Evolutionary conservation across 2,888 invertebrate genomes (phyloP).

Genomic region (Plusia festucae): DNA sequence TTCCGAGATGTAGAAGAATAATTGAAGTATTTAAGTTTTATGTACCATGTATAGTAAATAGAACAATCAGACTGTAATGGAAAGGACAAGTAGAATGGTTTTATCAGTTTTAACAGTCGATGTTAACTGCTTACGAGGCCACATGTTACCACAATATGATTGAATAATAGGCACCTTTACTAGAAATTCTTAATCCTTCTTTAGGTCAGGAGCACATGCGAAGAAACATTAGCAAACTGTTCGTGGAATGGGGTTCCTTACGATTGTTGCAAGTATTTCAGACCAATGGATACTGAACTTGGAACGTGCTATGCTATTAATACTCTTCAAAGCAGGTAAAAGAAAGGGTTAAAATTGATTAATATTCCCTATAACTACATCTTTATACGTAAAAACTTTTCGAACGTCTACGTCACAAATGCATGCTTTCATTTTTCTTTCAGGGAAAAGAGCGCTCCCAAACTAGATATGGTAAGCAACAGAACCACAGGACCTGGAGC

Average conservation of each 20-base stretch:
- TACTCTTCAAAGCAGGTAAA: slow-evolving; percentile 90
- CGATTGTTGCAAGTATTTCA: slow-evolving; percentile 91
- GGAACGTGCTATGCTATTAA: slow-evolving; percentile 92
- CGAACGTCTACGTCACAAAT: neutral
- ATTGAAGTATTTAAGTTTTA: no score
- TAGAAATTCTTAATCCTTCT: slow-evolving; percentile 10
- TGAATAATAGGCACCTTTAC: neutral
- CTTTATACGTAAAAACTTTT: neutral
- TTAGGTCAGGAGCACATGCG: slow-evolving; percentile 89
- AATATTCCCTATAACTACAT: no score
- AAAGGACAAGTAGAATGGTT: neutral
- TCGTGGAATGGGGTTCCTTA: slow-evolving; percentile 90
- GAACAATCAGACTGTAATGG: neutral
- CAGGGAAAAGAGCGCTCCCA: slow-evolving; percentile 80
- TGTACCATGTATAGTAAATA: no score
- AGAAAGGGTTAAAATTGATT: no score
- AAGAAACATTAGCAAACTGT: slow-evolving; percentile 88
- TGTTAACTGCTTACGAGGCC: neutral
- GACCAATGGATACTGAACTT: slow-evolving; percentile 91
- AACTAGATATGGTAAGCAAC: slow-evolving; percentile 90
- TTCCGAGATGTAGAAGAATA: no score
- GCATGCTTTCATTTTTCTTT: neutral
- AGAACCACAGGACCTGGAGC: slow-evolving; percentile 90
- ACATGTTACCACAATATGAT: neutral
- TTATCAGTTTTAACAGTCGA: neutral